Percentiles rank a stretch among this genome's conserved stretches.
Evolutionary conservation across 2,797 vertebrate species (phyloP).

Genomic region (Scomberomorus guttatus): DNA sequence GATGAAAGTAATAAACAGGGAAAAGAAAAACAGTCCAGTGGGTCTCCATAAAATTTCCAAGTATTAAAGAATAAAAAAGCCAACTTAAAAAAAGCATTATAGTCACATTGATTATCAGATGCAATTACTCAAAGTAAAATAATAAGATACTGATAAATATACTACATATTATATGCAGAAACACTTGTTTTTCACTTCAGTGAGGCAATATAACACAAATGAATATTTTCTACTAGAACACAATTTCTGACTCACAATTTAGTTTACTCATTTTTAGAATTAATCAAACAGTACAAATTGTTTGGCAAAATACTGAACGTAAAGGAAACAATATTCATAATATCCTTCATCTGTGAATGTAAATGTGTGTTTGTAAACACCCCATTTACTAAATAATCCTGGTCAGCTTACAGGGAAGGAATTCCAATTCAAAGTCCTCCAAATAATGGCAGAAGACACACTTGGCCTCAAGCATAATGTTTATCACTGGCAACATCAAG

Average conservation of each 20-base stretch:
- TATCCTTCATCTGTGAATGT: slow-evolving; percentile 37
- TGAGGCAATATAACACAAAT: neutral
- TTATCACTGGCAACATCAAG: slow-evolving; percentile 80
- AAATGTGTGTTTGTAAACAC: slow-evolving; percentile 62
- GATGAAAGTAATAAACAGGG: neutral
- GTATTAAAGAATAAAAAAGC: neutral
- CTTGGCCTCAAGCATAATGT: slow-evolving; percentile 79
- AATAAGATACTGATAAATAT: neutral
- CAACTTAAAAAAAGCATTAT: neutral
- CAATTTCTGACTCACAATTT: neutral
- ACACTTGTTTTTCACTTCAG: neutral
- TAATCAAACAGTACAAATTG: neutral
- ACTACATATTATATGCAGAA: neutral
- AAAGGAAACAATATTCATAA: slow-evolving; percentile 30
- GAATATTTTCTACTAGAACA: neutral
- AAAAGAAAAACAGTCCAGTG: neutral
- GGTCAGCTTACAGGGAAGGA: slow-evolving; percentile 51
- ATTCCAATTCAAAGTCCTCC: slow-evolving; percentile 74
- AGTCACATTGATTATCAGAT: neutral
- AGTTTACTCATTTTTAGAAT: neutral
- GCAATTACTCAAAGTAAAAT: neutral
- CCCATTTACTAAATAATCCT: slow-evolving; percentile 64
- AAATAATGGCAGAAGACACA: slow-evolving; percentile 76
- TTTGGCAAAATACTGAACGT: neutral
- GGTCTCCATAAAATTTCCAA: neutral